phyloP scores from a whole-genome alignment of 2,797 vertebrate genomes.

The Protosalanx chinensis region DNA sequence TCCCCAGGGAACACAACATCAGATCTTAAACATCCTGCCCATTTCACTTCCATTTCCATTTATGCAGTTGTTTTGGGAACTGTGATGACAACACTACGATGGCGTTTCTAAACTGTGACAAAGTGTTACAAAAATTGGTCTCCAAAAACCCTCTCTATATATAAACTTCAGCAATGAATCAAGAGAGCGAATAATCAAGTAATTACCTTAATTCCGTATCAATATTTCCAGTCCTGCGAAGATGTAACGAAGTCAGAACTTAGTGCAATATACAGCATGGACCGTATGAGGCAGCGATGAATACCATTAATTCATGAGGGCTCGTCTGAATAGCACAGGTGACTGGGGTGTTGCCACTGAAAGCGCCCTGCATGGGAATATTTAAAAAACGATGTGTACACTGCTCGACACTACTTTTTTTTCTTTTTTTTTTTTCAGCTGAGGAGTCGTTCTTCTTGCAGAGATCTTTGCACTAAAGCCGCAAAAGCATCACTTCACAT shows the following conservation, averaged over 20 bases:
- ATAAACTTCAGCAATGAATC: no score
- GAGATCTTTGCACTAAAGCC: constrained; percentile 53
- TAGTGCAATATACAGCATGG: neutral
- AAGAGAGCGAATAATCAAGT: neutral
- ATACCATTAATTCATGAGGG: neutral
- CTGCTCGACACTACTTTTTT: neutral
- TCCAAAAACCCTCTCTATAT: no score
- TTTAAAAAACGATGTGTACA: neutral
- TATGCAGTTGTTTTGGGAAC: no score
- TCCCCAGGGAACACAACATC: neutral
- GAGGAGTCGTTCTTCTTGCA: neutral
- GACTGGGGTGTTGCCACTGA: neutral
- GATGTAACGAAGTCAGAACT: neutral
- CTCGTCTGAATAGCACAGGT: neutral
- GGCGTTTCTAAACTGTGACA: no score
- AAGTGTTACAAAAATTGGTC: no score
- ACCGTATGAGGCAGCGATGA: neutral
- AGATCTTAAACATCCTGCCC: neutral
- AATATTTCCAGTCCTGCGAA: neutral
- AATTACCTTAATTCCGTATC: constrained; percentile 5
- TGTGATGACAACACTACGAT: no score
- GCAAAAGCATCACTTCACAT: constrained; percentile 70
- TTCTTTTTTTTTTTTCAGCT: neutral
- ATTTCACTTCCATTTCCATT: neutral
- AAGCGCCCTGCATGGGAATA: neutral